phyloP scores from a whole-genome alignment of 2,888 invertebrate genomes.

The Drosophila birchii region DNA sequence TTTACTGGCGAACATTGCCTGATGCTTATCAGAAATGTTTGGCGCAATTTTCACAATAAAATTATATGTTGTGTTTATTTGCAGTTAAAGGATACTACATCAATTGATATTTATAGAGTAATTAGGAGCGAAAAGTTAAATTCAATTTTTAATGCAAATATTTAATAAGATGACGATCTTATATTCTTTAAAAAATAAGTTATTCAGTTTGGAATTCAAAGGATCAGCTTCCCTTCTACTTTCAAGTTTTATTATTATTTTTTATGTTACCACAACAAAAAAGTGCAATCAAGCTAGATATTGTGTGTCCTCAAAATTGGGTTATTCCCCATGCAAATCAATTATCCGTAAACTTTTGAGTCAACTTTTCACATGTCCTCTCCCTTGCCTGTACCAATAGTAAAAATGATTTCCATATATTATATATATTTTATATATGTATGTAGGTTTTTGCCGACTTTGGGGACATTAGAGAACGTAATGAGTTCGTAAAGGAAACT shows the following conservation, averaged over 20 bases:
- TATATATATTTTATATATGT: no score
- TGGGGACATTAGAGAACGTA: slow-evolving; percentile 44
- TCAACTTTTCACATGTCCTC: slow-evolving; percentile 29
- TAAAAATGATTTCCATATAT: slow-evolving; percentile 20
- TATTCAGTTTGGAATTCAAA: neutral
- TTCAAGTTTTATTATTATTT: neutral
- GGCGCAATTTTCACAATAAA: slow-evolving; percentile 58
- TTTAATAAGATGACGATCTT: neutral
- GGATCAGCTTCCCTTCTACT: neutral
- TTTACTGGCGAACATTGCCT: slow-evolving; percentile 26
- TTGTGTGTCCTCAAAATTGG: slow-evolving; percentile 77
- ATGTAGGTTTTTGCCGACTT: slow-evolving; percentile 7
- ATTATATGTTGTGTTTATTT: slow-evolving; percentile 42
- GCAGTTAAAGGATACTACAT: slow-evolving; percentile 12
- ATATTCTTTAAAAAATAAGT: neutral
- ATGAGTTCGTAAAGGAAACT: slow-evolving; percentile 39
- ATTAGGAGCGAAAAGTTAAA: neutral
- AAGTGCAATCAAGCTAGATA: slow-evolving; percentile 37
- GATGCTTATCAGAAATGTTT: slow-evolving; percentile 66
- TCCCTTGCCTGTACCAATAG: slow-evolving; percentile 8
- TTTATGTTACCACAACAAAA: slow-evolving; percentile 5
- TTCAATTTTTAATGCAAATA: neutral
- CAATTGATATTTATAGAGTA: neutral
- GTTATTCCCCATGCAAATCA: slow-evolving; percentile 41
- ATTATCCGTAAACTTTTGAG: slow-evolving; percentile 32